Evolutionary conservation across 2,888 invertebrate species (phyloP).

Genomic region (Dysmachus trigonus): DNA sequence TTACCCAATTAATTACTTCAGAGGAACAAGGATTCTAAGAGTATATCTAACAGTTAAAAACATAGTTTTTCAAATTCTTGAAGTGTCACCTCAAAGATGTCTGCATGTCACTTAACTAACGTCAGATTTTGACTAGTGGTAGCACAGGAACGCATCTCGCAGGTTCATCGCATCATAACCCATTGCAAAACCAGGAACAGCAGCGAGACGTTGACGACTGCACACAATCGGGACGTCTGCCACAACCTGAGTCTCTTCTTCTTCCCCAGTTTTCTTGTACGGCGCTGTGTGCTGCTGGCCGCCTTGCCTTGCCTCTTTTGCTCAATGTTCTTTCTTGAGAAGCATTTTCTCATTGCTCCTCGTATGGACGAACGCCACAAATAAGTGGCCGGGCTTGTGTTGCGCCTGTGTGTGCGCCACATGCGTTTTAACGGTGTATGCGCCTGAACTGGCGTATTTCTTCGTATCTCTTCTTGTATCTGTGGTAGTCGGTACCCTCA

Average conservation of each 20-base stretch:
- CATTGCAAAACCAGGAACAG: background rate
- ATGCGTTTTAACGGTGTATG: background rate
- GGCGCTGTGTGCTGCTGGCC: background rate
- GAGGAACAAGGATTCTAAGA: background rate
- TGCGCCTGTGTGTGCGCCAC: background rate
- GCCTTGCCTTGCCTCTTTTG: background rate
- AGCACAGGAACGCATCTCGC: background rate
- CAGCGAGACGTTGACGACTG: background rate
- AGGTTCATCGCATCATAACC: background rate
- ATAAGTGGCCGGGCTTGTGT: background rate
- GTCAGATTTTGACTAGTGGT: background rate
- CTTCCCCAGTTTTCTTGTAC: background rate
- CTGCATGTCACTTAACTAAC: background rate
- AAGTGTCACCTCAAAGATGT: background rate
- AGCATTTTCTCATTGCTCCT: background rate
- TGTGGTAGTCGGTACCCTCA: conserved; percentile 46
- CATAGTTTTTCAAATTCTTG: background rate
- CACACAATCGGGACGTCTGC: background rate
- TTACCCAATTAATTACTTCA: background rate
- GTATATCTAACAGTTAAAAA: background rate
- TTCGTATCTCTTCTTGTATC: background rate
- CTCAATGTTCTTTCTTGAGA: background rate
- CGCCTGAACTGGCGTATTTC: background rate
- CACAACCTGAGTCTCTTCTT: background rate
- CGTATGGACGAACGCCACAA: background rate